phyloP scores from a whole-genome alignment of 2,113 vertebrate genomes.

The Austrofundulus limnaeus region DNA sequence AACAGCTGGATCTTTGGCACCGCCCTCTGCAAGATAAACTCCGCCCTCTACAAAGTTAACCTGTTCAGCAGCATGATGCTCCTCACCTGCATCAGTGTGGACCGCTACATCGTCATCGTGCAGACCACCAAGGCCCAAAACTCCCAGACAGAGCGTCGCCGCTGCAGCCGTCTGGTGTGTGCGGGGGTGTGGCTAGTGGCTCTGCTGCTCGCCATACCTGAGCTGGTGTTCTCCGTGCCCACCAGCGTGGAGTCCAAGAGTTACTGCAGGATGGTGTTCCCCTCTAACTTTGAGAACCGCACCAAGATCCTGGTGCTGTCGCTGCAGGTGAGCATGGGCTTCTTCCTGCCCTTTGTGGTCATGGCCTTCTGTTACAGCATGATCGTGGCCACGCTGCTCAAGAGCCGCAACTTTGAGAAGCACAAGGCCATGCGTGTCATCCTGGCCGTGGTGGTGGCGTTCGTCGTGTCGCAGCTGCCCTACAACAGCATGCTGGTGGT shows the following conservation, averaged over 20 bases:
- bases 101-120: conserved; percentile 85
- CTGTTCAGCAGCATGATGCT: conserved; percentile 87
- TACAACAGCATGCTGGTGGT: conserved; percentile 83
- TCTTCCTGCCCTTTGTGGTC: conserved; percentile 84
- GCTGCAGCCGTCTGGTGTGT: conserved; percentile 79
- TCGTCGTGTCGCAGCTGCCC: conserved; percentile 86
- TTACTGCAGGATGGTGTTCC: conserved; percentile 80
- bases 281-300: conserved; percentile 19
- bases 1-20: conserved; percentile 81
- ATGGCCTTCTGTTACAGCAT: conserved; percentile 86
- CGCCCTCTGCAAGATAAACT: conserved; percentile 81
- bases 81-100: conserved; percentile 87
- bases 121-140: conserved; percentile 76
- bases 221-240: conserved; percentile 78
- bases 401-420: conserved; percentile 83
- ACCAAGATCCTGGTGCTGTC: conserved; percentile 76
- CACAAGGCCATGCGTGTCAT: conserved; percentile 88
- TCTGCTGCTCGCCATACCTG: conserved; percentile 77
- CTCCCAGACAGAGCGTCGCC: conserved; percentile 69
- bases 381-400: conserved; percentile 82
- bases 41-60: conserved; percentile 86
- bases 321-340: conserved; percentile 84
- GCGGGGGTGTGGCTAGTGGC: conserved; percentile 80
- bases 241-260: accelerated
- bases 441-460: conserved; percentile 78